Evolutionary conservation across 1,140 invertebrate species (phyloP).

Genomic region (Tetramorium simillimum): DNA sequence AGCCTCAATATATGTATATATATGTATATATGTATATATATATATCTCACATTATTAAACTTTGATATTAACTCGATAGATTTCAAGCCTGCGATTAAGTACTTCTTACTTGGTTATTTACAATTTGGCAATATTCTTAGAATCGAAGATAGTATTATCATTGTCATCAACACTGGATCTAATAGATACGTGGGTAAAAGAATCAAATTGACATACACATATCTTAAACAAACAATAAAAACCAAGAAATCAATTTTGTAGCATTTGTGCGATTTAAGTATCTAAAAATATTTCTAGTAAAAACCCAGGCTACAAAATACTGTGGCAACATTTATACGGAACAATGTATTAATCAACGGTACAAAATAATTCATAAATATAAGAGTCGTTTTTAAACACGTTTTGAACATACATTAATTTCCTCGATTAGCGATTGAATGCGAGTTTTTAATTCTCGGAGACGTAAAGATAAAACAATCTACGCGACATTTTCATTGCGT

Average conservation of each 20-base stretch:
- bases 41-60: constrained; percentile 23
- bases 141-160: constrained; percentile 20
- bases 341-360: constrained; percentile 11
- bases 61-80: constrained; percentile 28
- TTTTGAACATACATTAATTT: neutral
- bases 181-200: neutral
- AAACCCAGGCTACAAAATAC: constrained; percentile 37
- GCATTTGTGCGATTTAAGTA: neutral
- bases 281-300: constrained; percentile 46
- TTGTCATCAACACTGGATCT: neutral
- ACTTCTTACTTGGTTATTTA: constrained; percentile 31
- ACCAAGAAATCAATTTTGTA: neutral
- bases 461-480: neutral
- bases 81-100: constrained; percentile 2
- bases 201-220: neutral
- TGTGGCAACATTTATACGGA: constrained; percentile 49
- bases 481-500: neutral
- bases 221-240: constrained; percentile 24
- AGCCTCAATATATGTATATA: constrained; percentile 10
- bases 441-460: neutral
- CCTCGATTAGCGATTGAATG: neutral
- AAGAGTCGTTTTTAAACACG: constrained; percentile 29
- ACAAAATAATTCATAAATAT: constrained; percentile 27
- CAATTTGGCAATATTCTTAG: constrained; percentile 41
- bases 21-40: constrained; percentile 18